Conservation (phyloP, 2,797 vertebrate species). For the Sphenodon punctatus region DNA sequence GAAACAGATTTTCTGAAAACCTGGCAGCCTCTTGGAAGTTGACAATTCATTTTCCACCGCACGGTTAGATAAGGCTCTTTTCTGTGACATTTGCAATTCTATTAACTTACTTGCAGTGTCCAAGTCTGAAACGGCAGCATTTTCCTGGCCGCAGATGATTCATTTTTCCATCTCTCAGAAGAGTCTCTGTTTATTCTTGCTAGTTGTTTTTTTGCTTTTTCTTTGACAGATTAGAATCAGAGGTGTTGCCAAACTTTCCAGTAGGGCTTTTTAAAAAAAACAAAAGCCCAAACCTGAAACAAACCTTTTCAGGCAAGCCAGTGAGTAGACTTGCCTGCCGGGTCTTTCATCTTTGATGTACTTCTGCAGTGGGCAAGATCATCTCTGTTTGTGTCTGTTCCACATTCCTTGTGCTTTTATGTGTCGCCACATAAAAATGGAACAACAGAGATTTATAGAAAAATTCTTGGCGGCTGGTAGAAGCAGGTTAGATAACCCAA, state of each 20-base stretch:
- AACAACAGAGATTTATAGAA: slow-evolving; percentile 59
- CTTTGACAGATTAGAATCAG: slow-evolving; percentile 23
- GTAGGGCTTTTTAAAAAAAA: neutral
- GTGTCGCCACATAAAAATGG: slow-evolving; percentile 38
- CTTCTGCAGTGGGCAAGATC: slow-evolving; percentile 33
- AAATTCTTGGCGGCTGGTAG: slow-evolving; percentile 54
- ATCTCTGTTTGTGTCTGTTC: slow-evolving; percentile 57
- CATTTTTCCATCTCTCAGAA: slow-evolving; percentile 53
- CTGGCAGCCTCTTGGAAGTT: neutral
- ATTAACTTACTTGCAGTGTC: neutral
- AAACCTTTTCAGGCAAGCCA: neutral
- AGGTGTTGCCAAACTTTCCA: slow-evolving; percentile 52
- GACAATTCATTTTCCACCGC: neutral
- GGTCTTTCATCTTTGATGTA: slow-evolving; percentile 13
- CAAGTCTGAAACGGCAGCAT: neutral
- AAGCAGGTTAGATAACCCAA: slow-evolving; percentile 57
- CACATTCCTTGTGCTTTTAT: slow-evolving; percentile 62
- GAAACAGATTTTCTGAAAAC: neutral
- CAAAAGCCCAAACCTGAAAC: too few relatives aligned
- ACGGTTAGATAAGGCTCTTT: slow-evolving; percentile 13
- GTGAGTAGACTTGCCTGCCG: neutral
- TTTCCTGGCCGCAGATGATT: slow-evolving; percentile 55
- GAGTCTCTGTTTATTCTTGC: slow-evolving; percentile 31
- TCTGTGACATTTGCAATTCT: neutral
- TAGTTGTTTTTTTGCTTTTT: slow-evolving; percentile 30